A percentile compares a stretch with the other conserved stretches of the same genome.
These are phyloP conservation scores for Manis crassicaudata DNA, from an alignment of 2,797 vertebrate genomes.

Conservation along the genomic window DNA sequence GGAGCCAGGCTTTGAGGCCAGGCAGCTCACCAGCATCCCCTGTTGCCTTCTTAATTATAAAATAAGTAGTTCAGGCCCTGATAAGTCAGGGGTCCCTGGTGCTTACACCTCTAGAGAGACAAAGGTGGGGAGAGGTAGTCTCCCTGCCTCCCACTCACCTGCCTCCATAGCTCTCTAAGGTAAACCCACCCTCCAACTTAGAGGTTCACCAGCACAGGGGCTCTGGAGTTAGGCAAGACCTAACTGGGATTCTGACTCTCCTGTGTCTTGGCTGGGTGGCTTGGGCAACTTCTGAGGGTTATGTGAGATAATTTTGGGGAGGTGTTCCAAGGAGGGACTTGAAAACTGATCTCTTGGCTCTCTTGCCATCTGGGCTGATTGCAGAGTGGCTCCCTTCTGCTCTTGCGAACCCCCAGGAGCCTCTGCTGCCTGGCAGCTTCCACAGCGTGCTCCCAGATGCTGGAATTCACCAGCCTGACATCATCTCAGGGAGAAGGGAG, in stretches of 20 bases:
- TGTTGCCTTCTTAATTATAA: slow-evolving; percentile 7
- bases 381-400: neutral
- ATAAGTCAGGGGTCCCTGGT: neutral
- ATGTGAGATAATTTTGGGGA: neutral
- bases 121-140: neutral
- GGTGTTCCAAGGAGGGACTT: neutral
- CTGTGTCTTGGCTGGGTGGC: neutral
- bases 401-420: slow-evolving; percentile 17
- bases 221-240: neutral
- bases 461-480: slow-evolving; percentile 34
- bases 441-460: neutral
- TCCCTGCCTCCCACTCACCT: neutral
- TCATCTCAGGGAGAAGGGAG: neutral
- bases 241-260: neutral
- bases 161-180: neutral
- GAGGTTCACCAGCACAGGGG: neutral
- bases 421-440: slow-evolving; percentile 3
- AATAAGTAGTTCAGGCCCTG: slow-evolving; percentile 1
- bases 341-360: slow-evolving; percentile 23
- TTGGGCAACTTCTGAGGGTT: neutral
- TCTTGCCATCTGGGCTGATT: slow-evolving; percentile 21
- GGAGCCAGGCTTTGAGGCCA: neutral
- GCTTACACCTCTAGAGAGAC: neutral
- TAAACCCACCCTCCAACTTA: neutral
- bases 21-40: neutral